Base-by-base conservation (phyloP, 2,113 vertebrate species). In the Microtus montanus region DNA sequence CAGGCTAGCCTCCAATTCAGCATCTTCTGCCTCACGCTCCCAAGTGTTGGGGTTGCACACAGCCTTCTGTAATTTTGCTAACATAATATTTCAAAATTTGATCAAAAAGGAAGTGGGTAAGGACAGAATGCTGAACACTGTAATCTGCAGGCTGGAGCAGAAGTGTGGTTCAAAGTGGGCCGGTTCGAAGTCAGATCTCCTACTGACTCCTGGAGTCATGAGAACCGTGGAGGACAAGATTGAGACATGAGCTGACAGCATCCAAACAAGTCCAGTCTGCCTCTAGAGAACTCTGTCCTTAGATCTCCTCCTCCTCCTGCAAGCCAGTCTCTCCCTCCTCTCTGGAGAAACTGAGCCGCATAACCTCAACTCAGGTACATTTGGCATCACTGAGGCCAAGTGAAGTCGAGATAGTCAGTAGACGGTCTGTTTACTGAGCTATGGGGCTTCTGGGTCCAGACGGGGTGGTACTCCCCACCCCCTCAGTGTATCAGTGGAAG, bases 1-100 rank as follows among this genome's bases (percentile, higher is more conserved):
- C 73, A 89, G 19, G 11, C 17, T 89, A 58, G 73, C n/a, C 52
- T 44, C 10, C 14, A 63, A 47, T 38, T 47, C 38, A 77, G 10
- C 38, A 63, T 13, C 54, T 38, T 41, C 71, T 63, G 54, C 38
- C 71, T 63, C 28, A 58, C 10, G 15, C 30, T 75, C n/a, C 24
- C 24, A 33, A 58, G 52, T 61, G 70, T 9, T 74, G 17, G 15
- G 15, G 33, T 63, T 61, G 11, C 30, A 75, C 26, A 47, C n/a
- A 44, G 26, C 20, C 6, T 63, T 94, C 80, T 90, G 9, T n/a
- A 1, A 9, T 14, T 63, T 74, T 58, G 47, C 52, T 38, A 73
- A 35, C 35, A 30, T n/a, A 83, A 77, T 87, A 44, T 82, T 92
- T 87, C 52, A 78, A 86, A 90, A 78, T 78, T 89, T 73, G 89